Conservation (phyloP, 2,113 vertebrate species). For the Verasper variegatus region DNA sequence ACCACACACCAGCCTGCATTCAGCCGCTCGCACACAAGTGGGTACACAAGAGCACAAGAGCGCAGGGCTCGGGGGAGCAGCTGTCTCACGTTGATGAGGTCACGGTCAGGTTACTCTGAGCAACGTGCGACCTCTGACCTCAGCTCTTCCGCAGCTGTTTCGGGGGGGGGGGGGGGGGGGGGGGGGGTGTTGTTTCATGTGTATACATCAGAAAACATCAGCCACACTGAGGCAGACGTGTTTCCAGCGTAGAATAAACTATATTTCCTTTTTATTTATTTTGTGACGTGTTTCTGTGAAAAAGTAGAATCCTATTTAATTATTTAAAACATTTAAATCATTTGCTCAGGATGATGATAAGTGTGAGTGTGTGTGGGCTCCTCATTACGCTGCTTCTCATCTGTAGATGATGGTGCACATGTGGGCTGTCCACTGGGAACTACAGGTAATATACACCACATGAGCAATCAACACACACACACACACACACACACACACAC, state of each 20-base stretch:
- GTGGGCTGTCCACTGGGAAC: slow-evolving; percentile 50
- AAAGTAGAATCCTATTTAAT: not conserved
- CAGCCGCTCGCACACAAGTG: not conserved
- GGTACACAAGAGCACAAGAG: not conserved
- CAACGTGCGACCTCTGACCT: slow-evolving; percentile 56
- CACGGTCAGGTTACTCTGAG: slow-evolving; percentile 62
- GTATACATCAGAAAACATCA: not conserved
- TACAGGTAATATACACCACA: slow-evolving; percentile 66
- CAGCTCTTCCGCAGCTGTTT: not conserved
- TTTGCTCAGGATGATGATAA: not conserved
- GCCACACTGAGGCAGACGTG: not conserved
- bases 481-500: slow-evolving; percentile 19
- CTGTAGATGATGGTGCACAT: slow-evolving; percentile 43
- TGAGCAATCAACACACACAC: slow-evolving; percentile 52
- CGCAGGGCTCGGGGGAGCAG: slow-evolving; percentile 35
- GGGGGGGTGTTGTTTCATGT: not conserved
- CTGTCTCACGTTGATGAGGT: slow-evolving; percentile 67
- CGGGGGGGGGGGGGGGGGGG: not conserved
- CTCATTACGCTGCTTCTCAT: slow-evolving; percentile 19
- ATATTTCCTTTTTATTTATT: too few species aligned
- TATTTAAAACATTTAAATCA: slow-evolving; percentile 2
- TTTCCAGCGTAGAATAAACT: not conserved
- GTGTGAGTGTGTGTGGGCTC: slow-evolving; percentile 31
- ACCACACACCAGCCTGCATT: not conserved
- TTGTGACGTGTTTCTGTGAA: not conserved